A percentile compares a stretch with the other conserved stretches of the same genome.
Evolutionary conservation across 1,140 invertebrate species (phyloP).

Genomic region (Rhopalosiphum padi): DNA sequence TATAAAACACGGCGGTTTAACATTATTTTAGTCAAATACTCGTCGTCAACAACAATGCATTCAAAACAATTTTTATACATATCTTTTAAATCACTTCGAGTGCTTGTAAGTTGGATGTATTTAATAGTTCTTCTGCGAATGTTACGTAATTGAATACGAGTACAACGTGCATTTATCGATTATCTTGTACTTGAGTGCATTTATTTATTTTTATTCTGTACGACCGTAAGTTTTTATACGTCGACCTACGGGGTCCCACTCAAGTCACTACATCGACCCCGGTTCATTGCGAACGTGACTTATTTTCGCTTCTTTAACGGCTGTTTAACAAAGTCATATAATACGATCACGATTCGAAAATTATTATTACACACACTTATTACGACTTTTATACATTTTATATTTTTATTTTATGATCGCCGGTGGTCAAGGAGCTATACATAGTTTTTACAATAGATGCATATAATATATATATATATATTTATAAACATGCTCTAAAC

Average conservation of each 20-base stretch:
- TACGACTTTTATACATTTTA: constrained; percentile 1
- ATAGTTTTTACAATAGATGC: constrained; percentile 24
- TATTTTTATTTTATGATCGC: constrained; percentile 44
- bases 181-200: neutral
- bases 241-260: neutral
- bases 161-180: neutral
- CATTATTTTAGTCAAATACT: neutral
- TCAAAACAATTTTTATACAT: neutral
- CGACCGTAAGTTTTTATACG: neutral
- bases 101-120: neutral
- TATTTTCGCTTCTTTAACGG: constrained; percentile 35
- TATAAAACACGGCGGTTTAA: neutral
- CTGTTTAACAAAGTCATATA: constrained; percentile 37
- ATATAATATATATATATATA: neutral
- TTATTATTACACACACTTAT: constrained; percentile 36
- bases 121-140: neutral
- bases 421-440: constrained; percentile 48
- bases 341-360: constrained; percentile 24
- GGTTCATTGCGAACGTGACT: constrained; percentile 6
- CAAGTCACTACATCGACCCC: neutral
- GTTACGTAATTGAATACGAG: neutral
- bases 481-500: constrained; percentile 27
- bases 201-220: constrained; percentile 1
- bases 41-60: neutral
- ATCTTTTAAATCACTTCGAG: neutral